Base-by-base conservation (phyloP, 2,888 invertebrate species). In the Drosophila peninsularis region DNA sequence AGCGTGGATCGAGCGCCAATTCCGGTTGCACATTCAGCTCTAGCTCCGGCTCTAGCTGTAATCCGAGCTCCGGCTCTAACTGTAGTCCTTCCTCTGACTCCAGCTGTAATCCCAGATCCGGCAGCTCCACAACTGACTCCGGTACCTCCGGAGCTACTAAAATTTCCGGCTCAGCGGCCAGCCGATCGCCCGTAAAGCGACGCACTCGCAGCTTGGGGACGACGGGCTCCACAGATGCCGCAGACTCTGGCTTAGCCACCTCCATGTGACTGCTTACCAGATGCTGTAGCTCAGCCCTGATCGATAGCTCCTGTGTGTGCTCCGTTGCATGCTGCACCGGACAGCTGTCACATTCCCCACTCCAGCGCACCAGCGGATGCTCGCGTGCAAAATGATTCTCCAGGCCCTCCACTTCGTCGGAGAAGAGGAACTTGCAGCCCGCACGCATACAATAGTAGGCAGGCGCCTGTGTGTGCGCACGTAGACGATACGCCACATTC, bases 341-440 rank as follows among this genome's bases (percentile, higher is more conserved):
- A 74, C 94, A 94, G 13, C 93, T 75, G 54, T 82, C 90, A 80
- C 94, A 95, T 78, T 92, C 93, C 1, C 95, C 95, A 68, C 93
- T 93, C 94, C 95, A 95, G 24, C 85, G 89, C 32, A 93, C 93
- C n/a, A 65, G 53, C 0, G 82, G 75, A 79, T 93, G 93, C 1
- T 91, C 89, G n/a, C 62, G 47, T 3, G 79, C 57, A 52, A 91
- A 89, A 70, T 93, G 93, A 54, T 80, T 88, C 37, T 91, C 83
- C 9, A 93, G 75, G 0, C 91, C 90, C 37, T 90, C 78, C 3
- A 90, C 71, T 36, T 91, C 89, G 52, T 90, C 87, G 0, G 90
- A 90, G 52, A 87, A 91, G 1, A 90, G 71, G 70, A 91, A 93
- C 5, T 77, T 76, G 60, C 93, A 93, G 19, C 80, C 78, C 2